A percentile compares a stretch with the other conserved stretches of the same genome.
These are phyloP conservation scores for Petroica traversi DNA, from an alignment of 2,113 vertebrate genomes.

Conservation along the genomic window DNA sequence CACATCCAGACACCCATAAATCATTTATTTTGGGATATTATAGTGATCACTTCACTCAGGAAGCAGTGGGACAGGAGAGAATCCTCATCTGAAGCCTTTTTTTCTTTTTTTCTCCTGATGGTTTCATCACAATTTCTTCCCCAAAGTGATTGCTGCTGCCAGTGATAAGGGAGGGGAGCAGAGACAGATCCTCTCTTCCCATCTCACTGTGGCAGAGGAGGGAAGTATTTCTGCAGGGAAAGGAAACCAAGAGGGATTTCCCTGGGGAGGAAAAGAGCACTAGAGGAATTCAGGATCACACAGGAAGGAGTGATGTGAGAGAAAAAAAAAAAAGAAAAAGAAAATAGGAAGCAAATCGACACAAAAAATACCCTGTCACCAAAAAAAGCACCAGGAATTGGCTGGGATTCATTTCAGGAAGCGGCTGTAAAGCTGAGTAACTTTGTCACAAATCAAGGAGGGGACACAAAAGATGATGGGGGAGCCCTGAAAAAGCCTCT, in stretches of 20 bases:
- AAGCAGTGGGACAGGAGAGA: background rate
- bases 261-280: conserved; percentile 39
- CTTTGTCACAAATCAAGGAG: conserved; percentile 10
- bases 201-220: background rate
- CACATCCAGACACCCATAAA: accelerated
- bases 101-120: background rate
- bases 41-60: background rate
- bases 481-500: background rate
- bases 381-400: conserved; percentile 48
- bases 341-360: conserved; percentile 35
- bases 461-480: background rate
- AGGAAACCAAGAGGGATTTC: conserved; percentile 40
- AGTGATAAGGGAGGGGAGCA: background rate
- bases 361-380: background rate
- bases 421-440: conserved; percentile 12
- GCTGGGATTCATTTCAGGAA: conserved; percentile 46
- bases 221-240: conserved; percentile 34
- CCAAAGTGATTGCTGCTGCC: background rate
- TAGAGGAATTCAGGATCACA: conserved; percentile 49
- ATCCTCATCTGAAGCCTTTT: background rate
- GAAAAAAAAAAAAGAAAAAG: background rate
- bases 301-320: conserved; percentile 55
- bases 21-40: background rate
- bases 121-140: background rate
- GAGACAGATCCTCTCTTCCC: background rate